Evolutionary conservation across 1,140 invertebrate species (phyloP).

Genomic region (Drosophila simulans): DNA sequence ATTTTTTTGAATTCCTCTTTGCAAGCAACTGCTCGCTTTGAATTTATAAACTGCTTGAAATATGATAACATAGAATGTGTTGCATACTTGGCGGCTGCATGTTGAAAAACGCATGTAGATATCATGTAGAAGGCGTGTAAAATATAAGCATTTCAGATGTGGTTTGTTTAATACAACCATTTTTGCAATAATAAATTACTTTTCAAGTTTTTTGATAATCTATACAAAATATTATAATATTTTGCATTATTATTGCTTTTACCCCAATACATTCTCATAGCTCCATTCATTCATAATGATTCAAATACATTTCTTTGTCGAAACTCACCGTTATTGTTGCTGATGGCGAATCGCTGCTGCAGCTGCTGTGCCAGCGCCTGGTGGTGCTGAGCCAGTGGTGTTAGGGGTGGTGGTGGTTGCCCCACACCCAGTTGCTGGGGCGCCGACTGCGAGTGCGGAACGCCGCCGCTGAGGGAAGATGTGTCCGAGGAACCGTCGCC

Average conservation of each 20-base stretch:
- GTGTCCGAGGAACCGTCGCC: slow-evolving; percentile 85
- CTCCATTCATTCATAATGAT: not conserved
- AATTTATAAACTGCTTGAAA: not conserved
- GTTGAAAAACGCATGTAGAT: not conserved
- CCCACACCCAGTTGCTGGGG: slow-evolving; percentile 77
- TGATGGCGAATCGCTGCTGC: slow-evolving; percentile 84
- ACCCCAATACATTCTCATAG: not conserved
- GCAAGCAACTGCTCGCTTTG: not conserved
- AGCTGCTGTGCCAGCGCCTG: slow-evolving; percentile 84
- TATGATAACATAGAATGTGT: not conserved
- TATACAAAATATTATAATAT: too few species aligned
- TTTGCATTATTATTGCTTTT: too few species aligned
- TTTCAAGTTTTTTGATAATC: too few species aligned
- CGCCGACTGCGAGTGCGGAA: slow-evolving; percentile 82
- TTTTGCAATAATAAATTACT: too few species aligned
- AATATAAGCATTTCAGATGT: not conserved
- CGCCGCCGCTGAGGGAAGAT: slow-evolving; percentile 69
- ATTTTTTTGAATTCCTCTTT: not conserved
- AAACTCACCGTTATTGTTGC: slow-evolving; percentile 84
- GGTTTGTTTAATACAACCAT: not conserved
- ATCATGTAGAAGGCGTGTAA: not conserved
- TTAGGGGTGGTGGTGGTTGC: slow-evolving; percentile 69
- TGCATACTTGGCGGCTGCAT: slow-evolving; percentile 7
- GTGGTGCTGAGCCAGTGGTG: slow-evolving; percentile 82
- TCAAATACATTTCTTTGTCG: not conserved